Base-by-base conservation (phyloP, 2,797 vertebrate genomes). In the Champsocephalus gunnari region DNA sequence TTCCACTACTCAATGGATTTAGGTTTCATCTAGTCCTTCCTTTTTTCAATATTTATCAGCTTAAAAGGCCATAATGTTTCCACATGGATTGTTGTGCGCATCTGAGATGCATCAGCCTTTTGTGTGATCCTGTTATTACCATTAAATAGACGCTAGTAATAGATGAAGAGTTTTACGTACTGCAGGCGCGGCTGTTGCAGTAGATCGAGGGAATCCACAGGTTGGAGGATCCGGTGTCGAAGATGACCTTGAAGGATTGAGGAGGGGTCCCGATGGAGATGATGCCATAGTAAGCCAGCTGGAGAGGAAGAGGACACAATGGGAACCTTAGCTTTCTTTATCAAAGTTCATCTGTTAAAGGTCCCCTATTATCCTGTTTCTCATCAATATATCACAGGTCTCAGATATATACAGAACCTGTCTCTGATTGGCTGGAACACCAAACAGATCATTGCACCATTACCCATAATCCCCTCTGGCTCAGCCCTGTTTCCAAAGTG, bases 181-280 rank as follows among this genome's bases (percentile, higher is more conserved):
- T 66, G 78, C 88, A 90, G 59, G 88, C 73, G 17, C 71, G 1
- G 21, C 88, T 91, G 69, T 0, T 81, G 85, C 90, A 92, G 76
- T 86, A 86, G 81, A 85, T 1, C 19, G 90, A 92, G 43, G 90
- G 91, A 17, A 91, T 70, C 90, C 88, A 91, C 66, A 90, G 84
- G 67, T 88, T 87, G n/a, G 87, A 87, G 0, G 91, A 92, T 32
- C 83, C 88, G 1, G 70, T 75, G 51, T 92, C 91, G 51, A 88
- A 91, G 77, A 92, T 11, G 44, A 92, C 90, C 16, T 70, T 89
- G 72, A 91, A 91, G 63, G 87, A 86, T 77, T 91, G 90, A 53
- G 88, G 84, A 34, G 90, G 89, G 34, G 79, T 81, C 68, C 87
- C 91, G 11, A 87, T 90, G 73, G 82, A 86, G 74, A 91, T 89